A percentile compares a stretch with the other conserved stretches of the same genome.
These are phyloP conservation scores for Madoqua kirkii DNA, from an alignment of 2,113 vertebrate genomes.

Conservation along the genomic window DNA sequence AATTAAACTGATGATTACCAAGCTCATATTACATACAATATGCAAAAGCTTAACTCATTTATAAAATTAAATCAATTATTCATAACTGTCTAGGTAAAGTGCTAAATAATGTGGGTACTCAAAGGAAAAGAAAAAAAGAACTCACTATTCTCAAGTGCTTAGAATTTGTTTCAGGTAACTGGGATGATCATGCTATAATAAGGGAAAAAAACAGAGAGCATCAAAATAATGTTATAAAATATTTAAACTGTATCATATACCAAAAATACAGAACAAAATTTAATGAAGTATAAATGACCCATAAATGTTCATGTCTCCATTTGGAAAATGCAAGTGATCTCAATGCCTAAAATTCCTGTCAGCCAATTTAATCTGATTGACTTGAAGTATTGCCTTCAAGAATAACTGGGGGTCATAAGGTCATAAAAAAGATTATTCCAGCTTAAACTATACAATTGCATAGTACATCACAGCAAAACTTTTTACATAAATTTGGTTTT, in stretches of 20 bases:
- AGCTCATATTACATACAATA: neutral
- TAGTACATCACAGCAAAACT: neutral
- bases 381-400: neutral
- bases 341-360: neutral
- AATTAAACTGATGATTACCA: neutral
- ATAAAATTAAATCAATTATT: neutral
- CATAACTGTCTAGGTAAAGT: neutral
- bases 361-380: neutral
- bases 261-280: slow-evolving; percentile 37
- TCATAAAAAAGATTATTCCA: neutral
- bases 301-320: slow-evolving; percentile 7
- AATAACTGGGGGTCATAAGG: neutral
- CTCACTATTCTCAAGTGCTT: neutral
- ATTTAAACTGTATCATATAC: neutral
- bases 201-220: neutral
- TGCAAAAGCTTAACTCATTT: neutral
- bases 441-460: neutral
- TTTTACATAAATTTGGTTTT: neutral
- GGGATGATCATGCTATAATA: neutral
- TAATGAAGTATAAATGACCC: slow-evolving; percentile 20
- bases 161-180: neutral
- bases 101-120: neutral
- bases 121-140: neutral
- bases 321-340: slow-evolving; percentile 31
- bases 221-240: neutral